Evolutionary conservation across 2,113 vertebrate species (phyloP).

Genomic region (Lasiurus borealis): DNA sequence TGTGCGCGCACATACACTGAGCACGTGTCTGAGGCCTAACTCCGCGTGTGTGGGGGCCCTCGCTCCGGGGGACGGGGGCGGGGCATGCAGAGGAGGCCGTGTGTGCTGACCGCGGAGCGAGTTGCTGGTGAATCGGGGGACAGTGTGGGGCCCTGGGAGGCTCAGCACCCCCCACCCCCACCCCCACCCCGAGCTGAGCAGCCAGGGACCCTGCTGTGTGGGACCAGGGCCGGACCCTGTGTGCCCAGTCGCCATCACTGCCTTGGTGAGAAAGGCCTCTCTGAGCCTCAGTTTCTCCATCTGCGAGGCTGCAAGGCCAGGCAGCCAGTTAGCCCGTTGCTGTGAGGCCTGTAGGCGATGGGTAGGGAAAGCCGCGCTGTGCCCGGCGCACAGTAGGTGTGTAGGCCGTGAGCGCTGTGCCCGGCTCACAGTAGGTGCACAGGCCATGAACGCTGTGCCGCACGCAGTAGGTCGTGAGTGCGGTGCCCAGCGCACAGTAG

Average conservation of each 20-base stretch:
- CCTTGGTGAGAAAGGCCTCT: background rate
- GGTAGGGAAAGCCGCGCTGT: rapidly evolving
- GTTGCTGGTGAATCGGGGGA: rapidly evolving
- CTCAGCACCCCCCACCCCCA: background rate
- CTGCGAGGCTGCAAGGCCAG: background rate
- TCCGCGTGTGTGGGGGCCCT: background rate
- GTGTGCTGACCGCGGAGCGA: too few species aligned
- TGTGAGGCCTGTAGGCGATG: rapidly evolving
- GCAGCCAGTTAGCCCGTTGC: background rate
- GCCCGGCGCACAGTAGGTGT: background rate
- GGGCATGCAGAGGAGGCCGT: background rate
- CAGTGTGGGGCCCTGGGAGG: background rate
- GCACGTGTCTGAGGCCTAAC: background rate
- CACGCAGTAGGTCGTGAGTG: too few species aligned
- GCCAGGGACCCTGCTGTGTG: background rate
- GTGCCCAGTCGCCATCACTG: background rate
- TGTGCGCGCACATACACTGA: background rate
- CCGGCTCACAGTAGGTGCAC: background rate
- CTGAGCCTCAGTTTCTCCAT: background rate
- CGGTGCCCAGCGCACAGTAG: background rate
- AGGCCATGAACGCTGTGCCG: rapidly evolving
- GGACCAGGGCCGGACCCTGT: background rate
- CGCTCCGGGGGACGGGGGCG: rapidly evolving
- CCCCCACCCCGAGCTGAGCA: background rate
- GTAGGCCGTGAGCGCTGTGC: rapidly evolving